These are phyloP conservation scores for Furcifer pardalis DNA, from an alignment of 2,797 vertebrate genomes.

Conservation along the genomic window DNA sequence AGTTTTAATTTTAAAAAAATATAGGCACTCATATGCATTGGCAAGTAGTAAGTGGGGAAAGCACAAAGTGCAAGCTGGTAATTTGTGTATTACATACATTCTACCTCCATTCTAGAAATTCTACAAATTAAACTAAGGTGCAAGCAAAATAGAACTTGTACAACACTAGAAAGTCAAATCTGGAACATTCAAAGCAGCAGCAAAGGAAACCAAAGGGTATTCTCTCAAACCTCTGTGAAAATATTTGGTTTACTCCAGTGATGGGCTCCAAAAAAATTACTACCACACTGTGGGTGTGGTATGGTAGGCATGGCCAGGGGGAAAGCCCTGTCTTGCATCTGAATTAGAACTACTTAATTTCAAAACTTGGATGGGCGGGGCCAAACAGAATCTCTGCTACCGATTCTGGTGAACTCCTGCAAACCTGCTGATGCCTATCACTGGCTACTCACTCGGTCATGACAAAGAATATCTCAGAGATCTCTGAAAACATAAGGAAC, in stretches of 20 bases:
- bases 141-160: not conserved
- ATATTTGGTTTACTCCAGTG: constrained; percentile 23
- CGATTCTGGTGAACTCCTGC: too few relatives aligned
- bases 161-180: too few relatives aligned
- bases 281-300: too few relatives aligned
- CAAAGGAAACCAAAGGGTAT: not conserved
- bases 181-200: not conserved
- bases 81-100: not conserved
- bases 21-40: not conserved
- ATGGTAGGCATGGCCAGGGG: too few relatives aligned
- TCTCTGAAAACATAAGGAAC: constrained; percentile 32
- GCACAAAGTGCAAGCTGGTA: not conserved
- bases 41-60: not conserved
- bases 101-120: not conserved
- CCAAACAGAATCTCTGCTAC: too few relatives aligned
- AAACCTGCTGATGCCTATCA: too few relatives aligned
- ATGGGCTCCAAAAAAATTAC: too few relatives aligned
- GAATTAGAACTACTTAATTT: too few relatives aligned
- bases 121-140: not conserved
- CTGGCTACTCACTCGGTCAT: not conserved
- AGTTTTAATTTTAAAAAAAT: not conserved
- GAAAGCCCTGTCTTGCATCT: too few relatives aligned
- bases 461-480: constrained; percentile 21
- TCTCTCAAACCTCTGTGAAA: not conserved
- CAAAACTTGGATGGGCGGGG: too few relatives aligned